Conservation (phyloP, 2,797 vertebrate genomes). For the Malurus leucopterus region DNA sequence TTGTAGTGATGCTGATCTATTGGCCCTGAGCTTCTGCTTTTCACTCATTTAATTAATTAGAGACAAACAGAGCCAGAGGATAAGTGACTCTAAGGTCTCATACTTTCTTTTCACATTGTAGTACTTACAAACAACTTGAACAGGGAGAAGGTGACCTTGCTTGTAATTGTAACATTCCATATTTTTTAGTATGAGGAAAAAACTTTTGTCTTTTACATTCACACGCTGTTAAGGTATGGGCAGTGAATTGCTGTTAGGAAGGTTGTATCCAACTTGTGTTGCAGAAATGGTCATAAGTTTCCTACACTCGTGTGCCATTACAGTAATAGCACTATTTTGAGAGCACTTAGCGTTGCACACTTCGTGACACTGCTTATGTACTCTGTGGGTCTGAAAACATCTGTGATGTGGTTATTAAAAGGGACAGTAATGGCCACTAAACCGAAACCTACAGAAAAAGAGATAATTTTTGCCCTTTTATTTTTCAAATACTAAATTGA, state of each 20-base stretch:
- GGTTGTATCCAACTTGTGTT: not conserved
- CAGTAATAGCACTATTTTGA: not conserved
- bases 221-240: not conserved
- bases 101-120: not conserved
- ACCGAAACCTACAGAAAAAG: not conserved
- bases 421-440: not conserved
- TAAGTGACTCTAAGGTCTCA: constrained; percentile 18
- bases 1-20: not conserved
- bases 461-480: not conserved
- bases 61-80: constrained; percentile 45
- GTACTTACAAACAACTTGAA: not conserved
- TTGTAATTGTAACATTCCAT: not conserved
- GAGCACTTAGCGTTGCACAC: not conserved
- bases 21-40: not conserved
- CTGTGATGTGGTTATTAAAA: not conserved
- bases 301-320: not conserved
- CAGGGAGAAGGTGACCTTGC: constrained; percentile 24
- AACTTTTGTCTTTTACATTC: not conserved
- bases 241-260: not conserved
- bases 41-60: constrained; percentile 21
- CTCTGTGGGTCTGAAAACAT: not conserved
- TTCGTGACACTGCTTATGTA: rapidly evolving
- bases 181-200: not conserved
- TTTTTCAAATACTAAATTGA: not conserved
- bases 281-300: not conserved